Conservation (phyloP, 2,113 vertebrate species). For the Nibea coibor region DNA sequence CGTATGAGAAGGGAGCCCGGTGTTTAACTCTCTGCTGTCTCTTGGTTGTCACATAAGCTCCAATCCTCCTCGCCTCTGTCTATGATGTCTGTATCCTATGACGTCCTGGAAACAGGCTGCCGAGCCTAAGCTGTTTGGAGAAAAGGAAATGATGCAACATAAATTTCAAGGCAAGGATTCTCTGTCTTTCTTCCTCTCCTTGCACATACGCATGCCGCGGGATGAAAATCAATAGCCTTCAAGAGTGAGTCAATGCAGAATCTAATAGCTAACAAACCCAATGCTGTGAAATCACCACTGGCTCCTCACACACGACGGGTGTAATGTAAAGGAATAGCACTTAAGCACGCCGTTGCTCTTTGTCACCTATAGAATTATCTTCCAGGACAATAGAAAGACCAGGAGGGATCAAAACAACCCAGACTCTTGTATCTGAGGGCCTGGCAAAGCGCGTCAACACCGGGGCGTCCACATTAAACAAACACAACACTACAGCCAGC, state of each 20-base stretch:
- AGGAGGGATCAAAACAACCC: conserved; percentile 5
- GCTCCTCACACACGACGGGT: conserved; percentile 1
- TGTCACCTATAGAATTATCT: conserved; percentile 28
- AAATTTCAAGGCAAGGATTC: conserved; percentile 62
- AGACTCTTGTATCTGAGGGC: background rate
- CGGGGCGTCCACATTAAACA: background rate
- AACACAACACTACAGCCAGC: background rate
- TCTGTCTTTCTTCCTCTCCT: conserved; percentile 34
- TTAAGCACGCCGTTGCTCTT: conserved; percentile 43
- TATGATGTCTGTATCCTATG: conserved; percentile 63
- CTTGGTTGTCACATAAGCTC: conserved; percentile 11
- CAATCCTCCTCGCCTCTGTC: conserved; percentile 24
- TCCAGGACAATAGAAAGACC: conserved; percentile 31
- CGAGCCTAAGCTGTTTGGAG: conserved; percentile 54
- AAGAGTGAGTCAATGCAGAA: conserved; percentile 74
- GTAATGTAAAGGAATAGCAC: conserved; percentile 52
- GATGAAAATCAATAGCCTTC: conserved; percentile 78
- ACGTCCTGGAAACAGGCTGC: conserved; percentile 50
- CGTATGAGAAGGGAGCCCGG: background rate
- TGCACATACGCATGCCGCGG: conserved; percentile 30
- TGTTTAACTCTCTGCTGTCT: conserved; percentile 3
- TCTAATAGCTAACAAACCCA: conserved; percentile 73
- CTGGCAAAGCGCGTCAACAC: background rate
- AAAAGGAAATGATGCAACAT: conserved; percentile 69
- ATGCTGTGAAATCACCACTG: conserved; percentile 53